These are phyloP conservation scores for Brachynemurus nebulosus DNA, from an alignment of 2,888 invertebrate genomes.

Conservation along the genomic window DNA sequence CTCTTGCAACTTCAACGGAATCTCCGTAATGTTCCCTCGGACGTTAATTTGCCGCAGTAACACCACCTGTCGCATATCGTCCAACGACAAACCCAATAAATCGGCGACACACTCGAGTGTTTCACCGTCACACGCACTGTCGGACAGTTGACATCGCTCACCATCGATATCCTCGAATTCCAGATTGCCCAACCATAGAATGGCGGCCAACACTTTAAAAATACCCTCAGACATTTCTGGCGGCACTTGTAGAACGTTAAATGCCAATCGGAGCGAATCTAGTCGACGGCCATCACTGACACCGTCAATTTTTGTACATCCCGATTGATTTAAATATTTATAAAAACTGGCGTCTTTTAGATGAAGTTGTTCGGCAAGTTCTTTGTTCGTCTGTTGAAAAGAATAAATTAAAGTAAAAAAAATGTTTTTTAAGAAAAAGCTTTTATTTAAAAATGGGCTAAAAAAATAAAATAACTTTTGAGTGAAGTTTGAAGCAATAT, in stretches of 20 bases:
- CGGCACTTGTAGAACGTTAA: conserved; percentile 79
- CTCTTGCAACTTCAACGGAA: conserved; percentile 76
- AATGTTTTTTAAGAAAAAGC: no score
- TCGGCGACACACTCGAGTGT: conserved; percentile 59
- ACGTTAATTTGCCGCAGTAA: conserved; percentile 77
- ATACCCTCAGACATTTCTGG: conserved; percentile 77
- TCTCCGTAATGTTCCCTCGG: conserved; percentile 83
- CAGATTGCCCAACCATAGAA: conserved; percentile 82
- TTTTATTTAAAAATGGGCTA: no score
- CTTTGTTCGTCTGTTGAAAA: conserved; percentile 46
- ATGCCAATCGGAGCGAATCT: conserved; percentile 74
- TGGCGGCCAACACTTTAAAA: conserved; percentile 75
- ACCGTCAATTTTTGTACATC: conserved; percentile 52
- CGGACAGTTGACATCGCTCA: conserved; percentile 63
- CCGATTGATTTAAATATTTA: conserved; percentile 72
- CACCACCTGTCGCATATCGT: conserved; percentile 62
- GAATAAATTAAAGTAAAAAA: conserved; percentile 1
- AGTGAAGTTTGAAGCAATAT: no score
- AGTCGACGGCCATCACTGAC: conserved; percentile 53
- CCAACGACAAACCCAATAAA: conserved; percentile 59
- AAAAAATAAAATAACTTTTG: no score
- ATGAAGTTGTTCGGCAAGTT: conserved; percentile 58
- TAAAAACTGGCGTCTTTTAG: conserved; percentile 62
- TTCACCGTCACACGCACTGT: conserved; percentile 44
- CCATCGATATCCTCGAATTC: conserved; percentile 80